These are phyloP conservation scores for Ceyx melanurus DNA, from an alignment of 2,113 vertebrate species.

Conservation along the genomic window DNA sequence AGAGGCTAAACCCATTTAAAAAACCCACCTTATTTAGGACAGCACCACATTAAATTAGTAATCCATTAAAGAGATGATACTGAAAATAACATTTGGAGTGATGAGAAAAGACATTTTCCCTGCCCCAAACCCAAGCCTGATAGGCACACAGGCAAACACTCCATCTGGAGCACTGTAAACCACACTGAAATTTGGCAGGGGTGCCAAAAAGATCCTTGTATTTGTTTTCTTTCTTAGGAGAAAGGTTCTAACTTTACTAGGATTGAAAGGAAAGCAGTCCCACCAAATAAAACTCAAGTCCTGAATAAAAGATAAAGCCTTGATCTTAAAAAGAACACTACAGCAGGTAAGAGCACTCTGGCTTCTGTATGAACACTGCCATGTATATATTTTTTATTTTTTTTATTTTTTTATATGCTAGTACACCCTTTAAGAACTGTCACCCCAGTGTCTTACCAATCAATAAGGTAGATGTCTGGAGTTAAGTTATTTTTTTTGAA, in stretches of 20 bases:
- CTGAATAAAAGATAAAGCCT: background rate
- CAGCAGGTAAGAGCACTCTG: background rate
- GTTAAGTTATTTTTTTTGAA: conserved; percentile 95
- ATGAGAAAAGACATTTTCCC: background rate
- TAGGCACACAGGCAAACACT: background rate
- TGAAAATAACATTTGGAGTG: background rate
- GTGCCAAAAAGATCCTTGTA: background rate
- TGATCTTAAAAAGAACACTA: background rate
- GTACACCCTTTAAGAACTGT: background rate
- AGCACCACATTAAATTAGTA: background rate
- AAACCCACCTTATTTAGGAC: background rate
- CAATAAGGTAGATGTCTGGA: conserved; percentile 97
- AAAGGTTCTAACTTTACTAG: background rate
- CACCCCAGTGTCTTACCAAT: conserved; percentile 83
- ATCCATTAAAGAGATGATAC: background rate
- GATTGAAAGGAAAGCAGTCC: background rate
- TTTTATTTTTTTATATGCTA: background rate
- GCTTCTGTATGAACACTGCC: background rate
- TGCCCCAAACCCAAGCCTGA: background rate
- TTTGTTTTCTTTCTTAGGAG: background rate
- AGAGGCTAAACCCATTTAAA: too few relatives aligned
- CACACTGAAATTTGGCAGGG: background rate
- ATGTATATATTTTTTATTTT: background rate
- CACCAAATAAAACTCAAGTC: background rate
- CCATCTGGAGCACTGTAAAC: background rate